Evolutionary conservation across 2,888 invertebrate species (phyloP).

Genomic region (Ophioninae sp.): DNA sequence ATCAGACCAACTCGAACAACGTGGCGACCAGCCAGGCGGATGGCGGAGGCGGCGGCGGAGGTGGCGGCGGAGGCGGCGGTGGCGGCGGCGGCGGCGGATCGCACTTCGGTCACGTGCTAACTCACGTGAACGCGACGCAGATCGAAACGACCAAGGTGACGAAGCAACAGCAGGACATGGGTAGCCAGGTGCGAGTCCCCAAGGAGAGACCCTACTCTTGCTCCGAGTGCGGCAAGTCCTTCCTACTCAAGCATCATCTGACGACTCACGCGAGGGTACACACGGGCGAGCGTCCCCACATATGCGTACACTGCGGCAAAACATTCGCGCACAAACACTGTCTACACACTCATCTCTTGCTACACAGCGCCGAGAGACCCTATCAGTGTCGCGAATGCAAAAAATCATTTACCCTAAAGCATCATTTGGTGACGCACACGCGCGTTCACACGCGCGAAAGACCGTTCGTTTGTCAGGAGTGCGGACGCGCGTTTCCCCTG

Average conservation of each 20-base stretch:
- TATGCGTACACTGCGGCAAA: constrained; percentile 90
- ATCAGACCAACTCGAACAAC: constrained; percentile 75
- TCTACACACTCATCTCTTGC: constrained; percentile 90
- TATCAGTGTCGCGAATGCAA: constrained; percentile 93
- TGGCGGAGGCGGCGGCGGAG: background rate
- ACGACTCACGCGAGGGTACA: constrained; percentile 92
- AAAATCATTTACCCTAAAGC: constrained; percentile 92
- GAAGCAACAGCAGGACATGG: constrained; percentile 84
- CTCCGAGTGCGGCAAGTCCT: constrained; percentile 91
- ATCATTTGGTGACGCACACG: constrained; percentile 91
- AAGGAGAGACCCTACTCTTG: constrained; percentile 92
- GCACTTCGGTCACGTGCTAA: constrained; percentile 78
- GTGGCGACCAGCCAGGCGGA: constrained; percentile 77
- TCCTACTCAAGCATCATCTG: constrained; percentile 91
- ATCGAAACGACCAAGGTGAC: constrained; percentile 82
- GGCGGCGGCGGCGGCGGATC: constrained; percentile 59
- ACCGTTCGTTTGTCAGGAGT: constrained; percentile 91
- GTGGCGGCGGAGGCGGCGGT: background rate
- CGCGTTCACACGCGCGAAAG: constrained; percentile 90
- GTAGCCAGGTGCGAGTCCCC: constrained; percentile 82
- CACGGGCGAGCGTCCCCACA: constrained; percentile 90
- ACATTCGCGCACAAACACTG: constrained; percentile 92
- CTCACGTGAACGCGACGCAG: constrained; percentile 81
- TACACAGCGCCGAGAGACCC: constrained; percentile 91
- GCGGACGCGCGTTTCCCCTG: constrained; percentile 90